Evolutionary conservation across 2,888 invertebrate genomes (phyloP), one percentile per base, ranked within the genome.

Genomic region (Trissolcus brochymenae): DNA sequence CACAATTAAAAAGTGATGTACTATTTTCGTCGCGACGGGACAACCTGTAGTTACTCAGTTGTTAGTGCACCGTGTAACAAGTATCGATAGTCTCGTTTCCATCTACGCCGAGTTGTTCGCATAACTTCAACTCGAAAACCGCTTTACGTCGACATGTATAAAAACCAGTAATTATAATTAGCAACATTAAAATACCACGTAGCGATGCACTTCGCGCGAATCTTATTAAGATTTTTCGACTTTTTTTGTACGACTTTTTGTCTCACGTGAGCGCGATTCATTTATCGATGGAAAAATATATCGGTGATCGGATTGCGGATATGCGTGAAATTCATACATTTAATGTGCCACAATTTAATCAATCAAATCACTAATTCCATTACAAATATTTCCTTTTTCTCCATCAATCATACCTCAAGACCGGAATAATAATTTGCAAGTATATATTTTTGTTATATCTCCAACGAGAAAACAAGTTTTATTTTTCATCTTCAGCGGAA

Each of bases 21-120:
- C 73, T 77, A 73, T 77, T 77, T 77, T 77, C 72, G 73, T 77
- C 73, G 61, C 72, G 65, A 49, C 57, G 54, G 21, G 43, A 61
- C 66, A 62, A 77, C 76, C 64, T 59, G 72, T 68, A 72, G 68
- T 77, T 67, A 59, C 53, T 35, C 35, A 35, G 35, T 35, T 35
- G 46, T 43, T 56, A 55, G 55, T 50, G 35, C 21, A 7, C 29
- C 14, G 46, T 49, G 59, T 65, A 72, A 64, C 65, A 65, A 53
- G 72, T 72, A 72, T 65, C 57, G 72, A 75, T 68, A 71, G 71
- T 76, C 76, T 66, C 57, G 71, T 66, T 76, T 76, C 76, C 76
- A 71, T 72, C 71, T 72, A 72, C 61, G 76, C 76, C 54, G 67
- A 76, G 62, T 55, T 59, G 71, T 56, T 59, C 72, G 59, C 71